Percentiles rank a stretch among this genome's conserved stretches.
Conservation (phyloP, 1,140 invertebrate genomes). For the Zaprionus lachaisei region DNA sequence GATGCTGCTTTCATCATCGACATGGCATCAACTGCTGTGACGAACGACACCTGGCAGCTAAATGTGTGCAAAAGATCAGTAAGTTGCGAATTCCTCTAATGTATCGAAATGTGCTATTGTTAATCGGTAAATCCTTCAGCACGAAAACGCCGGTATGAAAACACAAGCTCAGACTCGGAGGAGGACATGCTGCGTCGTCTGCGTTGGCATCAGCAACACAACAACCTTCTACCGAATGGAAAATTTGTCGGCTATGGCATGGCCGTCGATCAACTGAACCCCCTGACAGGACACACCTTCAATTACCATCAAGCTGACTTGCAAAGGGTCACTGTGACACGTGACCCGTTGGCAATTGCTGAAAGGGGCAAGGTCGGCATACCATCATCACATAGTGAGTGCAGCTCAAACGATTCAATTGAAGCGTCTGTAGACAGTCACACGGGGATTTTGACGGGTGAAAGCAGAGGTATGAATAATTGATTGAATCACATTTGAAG, state of each 20-base stretch:
- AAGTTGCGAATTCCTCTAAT: slow-evolving; percentile 54
- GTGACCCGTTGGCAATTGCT: slow-evolving; percentile 81
- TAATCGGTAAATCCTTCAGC: slow-evolving; percentile 48
- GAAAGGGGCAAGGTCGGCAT: slow-evolving; percentile 84
- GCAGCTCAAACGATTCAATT: slow-evolving; percentile 83
- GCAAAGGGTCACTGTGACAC: slow-evolving; percentile 74
- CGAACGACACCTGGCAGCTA: slow-evolving; percentile 85
- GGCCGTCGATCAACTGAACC: slow-evolving; percentile 65
- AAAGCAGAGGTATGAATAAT: slow-evolving; percentile 73
- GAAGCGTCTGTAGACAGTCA: slow-evolving; percentile 83
- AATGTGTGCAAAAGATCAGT: slow-evolving; percentile 85
- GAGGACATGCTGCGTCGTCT: slow-evolving; percentile 89
- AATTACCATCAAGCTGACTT: slow-evolving; percentile 75
- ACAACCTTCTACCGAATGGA: slow-evolving; percentile 55
- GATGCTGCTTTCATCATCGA: slow-evolving; percentile 89
- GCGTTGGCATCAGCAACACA: slow-evolving; percentile 84
- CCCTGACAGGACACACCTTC: slow-evolving; percentile 68
- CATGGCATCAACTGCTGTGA: slow-evolving; percentile 87
- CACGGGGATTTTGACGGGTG: slow-evolving; percentile 78
- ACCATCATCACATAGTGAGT: slow-evolving; percentile 83
- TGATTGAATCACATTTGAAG: slow-evolving; percentile 11
- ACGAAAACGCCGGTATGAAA: slow-evolving; percentile 83
- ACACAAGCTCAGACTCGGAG: slow-evolving; percentile 91
- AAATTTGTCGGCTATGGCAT: slow-evolving; percentile 74
- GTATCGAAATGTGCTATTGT: background rate